phyloP scores from a whole-genome alignment of 2,888 invertebrate species.

The Callinectes sapidus region DNA sequence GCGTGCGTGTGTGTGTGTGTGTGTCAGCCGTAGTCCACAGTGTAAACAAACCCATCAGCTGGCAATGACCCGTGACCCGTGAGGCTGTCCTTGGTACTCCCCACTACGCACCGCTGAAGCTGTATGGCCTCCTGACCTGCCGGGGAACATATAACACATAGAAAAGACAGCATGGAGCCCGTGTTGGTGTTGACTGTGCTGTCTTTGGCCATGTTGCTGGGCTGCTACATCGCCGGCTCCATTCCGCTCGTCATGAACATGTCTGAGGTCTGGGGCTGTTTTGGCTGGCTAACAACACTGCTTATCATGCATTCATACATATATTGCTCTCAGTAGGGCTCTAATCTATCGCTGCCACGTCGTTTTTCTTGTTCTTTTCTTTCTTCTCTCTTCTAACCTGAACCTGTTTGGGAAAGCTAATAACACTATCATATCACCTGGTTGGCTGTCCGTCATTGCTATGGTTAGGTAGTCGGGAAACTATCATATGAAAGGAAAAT shows the following conservation, averaged over 20 bases:
- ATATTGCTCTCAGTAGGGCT: neutral
- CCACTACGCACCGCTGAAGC: neutral
- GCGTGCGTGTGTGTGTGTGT: too few species aligned
- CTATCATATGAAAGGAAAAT: too few species aligned
- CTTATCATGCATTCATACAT: neutral
- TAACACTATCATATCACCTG: too few species aligned
- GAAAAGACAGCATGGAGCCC: constrained; percentile 77
- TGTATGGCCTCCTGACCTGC: constrained; percentile 38
- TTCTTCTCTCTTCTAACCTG: too few species aligned
- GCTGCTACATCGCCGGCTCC: constrained; percentile 95
- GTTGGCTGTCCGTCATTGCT: too few species aligned
- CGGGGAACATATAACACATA: neutral
- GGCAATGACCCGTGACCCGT: neutral
- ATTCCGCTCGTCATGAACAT: constrained; percentile 95
- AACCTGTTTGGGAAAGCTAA: too few species aligned
- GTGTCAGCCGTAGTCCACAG: neutral
- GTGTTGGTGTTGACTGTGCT: constrained; percentile 62
- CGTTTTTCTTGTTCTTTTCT: too few species aligned
- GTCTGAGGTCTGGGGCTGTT: constrained; percentile 86
- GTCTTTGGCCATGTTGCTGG: constrained; percentile 91
- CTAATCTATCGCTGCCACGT: neutral
- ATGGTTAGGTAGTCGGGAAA: too few species aligned
- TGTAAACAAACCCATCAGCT: neutral
- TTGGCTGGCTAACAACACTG: neutral
- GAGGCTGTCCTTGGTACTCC: neutral